A percentile compares a stretch with the other conserved stretches of the same genome.
Conservation (phyloP, 2,888 invertebrate species). For the Drosophila longiperda region DNA sequence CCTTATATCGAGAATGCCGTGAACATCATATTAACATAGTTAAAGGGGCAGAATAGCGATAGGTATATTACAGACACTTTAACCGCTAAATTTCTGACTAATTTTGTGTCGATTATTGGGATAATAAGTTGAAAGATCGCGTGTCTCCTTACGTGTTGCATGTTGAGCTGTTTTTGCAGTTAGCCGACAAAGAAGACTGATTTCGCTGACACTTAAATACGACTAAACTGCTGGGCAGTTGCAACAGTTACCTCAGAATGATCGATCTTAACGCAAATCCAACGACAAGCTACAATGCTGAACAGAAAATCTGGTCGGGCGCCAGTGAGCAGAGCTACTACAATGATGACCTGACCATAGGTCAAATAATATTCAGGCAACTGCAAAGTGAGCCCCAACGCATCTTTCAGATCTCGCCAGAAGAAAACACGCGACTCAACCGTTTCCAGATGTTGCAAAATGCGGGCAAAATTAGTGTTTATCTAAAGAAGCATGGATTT, state of each 20-base stretch:
- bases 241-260: constrained; percentile 50
- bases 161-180: constrained; percentile 26
- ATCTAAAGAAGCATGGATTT: constrained; percentile 53
- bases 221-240: neutral
- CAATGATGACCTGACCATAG: constrained; percentile 69
- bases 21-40: neutral
- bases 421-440: constrained; percentile 61
- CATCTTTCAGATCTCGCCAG: constrained; percentile 70
- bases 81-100: constrained; percentile 61
- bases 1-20: neutral
- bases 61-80: constrained; percentile 39
- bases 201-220: constrained; percentile 47
- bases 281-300: constrained; percentile 50
- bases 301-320: constrained; percentile 64
- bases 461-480: constrained; percentile 63
- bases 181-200: constrained; percentile 9
- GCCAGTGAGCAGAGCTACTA: constrained; percentile 45
- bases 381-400: constrained; percentile 61
- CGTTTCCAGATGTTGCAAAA: constrained; percentile 60
- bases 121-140: constrained; percentile 40
- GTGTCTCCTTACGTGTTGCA: constrained; percentile 30
- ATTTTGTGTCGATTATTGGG: constrained; percentile 37
- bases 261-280: constrained; percentile 52
- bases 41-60: neutral
- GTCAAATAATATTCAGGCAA: constrained; percentile 66